phyloP scores from a whole-genome alignment of 1,140 invertebrate genomes.

The Brachionus koreanus region DNA sequence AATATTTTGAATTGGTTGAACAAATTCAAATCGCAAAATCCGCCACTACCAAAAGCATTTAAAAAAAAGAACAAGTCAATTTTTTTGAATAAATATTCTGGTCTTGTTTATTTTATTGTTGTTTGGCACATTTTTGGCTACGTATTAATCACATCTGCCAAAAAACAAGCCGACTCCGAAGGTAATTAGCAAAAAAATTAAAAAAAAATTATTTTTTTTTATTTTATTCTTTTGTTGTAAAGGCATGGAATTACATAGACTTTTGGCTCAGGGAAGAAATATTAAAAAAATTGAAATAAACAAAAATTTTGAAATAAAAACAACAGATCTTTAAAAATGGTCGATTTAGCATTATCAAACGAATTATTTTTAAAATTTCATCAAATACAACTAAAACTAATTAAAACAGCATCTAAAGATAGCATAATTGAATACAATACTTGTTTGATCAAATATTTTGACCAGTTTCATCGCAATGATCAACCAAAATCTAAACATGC shows the following conservation, averaged over 20 bases:
- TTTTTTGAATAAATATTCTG: slow-evolving; percentile 24
- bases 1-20: background rate
- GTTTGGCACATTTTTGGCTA: slow-evolving; percentile 39
- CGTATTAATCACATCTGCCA: slow-evolving; percentile 1
- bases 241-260: background rate
- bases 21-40: background rate
- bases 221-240: no score
- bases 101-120: slow-evolving; percentile 36
- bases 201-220: background rate
- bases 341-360: background rate
- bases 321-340: background rate
- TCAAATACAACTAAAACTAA: slow-evolving; percentile 17
- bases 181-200: background rate
- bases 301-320: slow-evolving; percentile 8
- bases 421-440: background rate
- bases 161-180: slow-evolving; percentile 22
- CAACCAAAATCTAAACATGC: background rate
- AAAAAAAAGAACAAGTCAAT: slow-evolving; percentile 25
- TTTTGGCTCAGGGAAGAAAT: background rate
- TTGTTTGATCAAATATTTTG: background rate
- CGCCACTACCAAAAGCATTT: slow-evolving; percentile 23
- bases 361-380: slow-evolving; percentile 38
- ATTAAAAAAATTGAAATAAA: slow-evolving; percentile 37
- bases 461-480: background rate
- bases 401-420: slow-evolving; percentile 11